These are phyloP conservation scores for Seriola rivoliana DNA, from an alignment of 2,113 vertebrate genomes.

Conservation along the genomic window DNA sequence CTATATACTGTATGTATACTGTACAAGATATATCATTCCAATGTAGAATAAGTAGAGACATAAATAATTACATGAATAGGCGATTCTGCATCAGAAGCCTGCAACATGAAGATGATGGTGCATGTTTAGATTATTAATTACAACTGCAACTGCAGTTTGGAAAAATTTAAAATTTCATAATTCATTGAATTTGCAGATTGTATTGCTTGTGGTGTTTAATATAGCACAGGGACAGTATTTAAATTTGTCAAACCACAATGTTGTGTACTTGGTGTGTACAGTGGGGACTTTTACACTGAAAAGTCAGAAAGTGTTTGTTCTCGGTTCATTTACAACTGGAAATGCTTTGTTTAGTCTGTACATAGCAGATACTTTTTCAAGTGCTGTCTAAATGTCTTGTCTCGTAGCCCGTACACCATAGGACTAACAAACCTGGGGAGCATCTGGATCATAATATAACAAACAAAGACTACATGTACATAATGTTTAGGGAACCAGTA, in stretches of 20 bases:
- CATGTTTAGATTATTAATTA: background rate
- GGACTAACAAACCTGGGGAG: conserved; percentile 78
- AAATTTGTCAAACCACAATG: background rate
- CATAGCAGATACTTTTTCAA: conserved; percentile 61
- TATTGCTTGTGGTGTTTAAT: too few relatives aligned
- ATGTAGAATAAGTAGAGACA: background rate
- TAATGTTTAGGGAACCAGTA: conserved; percentile 33
- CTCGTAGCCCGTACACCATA: conserved; percentile 77
- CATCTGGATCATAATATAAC: conserved; percentile 68
- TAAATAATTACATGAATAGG: background rate
- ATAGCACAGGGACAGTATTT: too few relatives aligned
- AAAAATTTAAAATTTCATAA: too few relatives aligned
- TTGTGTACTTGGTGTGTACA: background rate
- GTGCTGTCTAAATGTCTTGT: conserved; percentile 70
- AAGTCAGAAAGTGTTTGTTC: background rate
- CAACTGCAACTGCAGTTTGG: too few relatives aligned
- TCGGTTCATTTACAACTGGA: background rate
- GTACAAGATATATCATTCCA: background rate
- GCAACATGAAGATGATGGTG: background rate
- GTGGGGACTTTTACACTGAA: too few relatives aligned
- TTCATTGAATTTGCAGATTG: too few relatives aligned
- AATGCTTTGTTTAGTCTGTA: background rate
- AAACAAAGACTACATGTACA: background rate
- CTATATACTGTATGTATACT: background rate
- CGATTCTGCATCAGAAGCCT: background rate